Evolutionary conservation across 2,888 invertebrate species (phyloP).

Genomic region (Polydrusus pterygomalis): DNA sequence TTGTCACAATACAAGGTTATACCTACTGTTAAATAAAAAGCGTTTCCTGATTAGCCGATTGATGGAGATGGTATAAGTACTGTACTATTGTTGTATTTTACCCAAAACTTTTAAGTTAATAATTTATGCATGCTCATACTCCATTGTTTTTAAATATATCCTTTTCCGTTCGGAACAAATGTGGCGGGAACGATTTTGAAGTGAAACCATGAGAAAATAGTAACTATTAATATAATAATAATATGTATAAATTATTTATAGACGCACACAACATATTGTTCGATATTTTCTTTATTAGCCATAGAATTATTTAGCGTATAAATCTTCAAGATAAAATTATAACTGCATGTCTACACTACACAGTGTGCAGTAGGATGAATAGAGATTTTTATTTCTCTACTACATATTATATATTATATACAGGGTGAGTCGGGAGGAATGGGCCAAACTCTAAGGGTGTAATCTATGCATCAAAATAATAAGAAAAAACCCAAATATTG

Average conservation of each 20-base stretch:
- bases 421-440: no score
- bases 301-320: slow-evolving; percentile 12
- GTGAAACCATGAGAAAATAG: slow-evolving; percentile 41
- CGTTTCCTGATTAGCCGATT: background rate
- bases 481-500: no score
- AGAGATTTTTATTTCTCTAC: background rate
- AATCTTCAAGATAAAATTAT: background rate
- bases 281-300: slow-evolving; percentile 7
- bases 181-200: slow-evolving; percentile 38
- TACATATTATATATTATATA: no score
- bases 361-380: background rate
- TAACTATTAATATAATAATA: background rate
- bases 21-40: background rate
- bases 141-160: slow-evolving; percentile 30
- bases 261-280: slow-evolving; percentile 10
- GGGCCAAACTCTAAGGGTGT: no score
- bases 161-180: slow-evolving; percentile 42
- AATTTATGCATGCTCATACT: slow-evolving; percentile 14
- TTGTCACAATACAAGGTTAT: slow-evolving; percentile 33
- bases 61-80: background rate
- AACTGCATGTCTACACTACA: no score
- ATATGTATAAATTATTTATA: slow-evolving; percentile 15
- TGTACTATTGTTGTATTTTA: slow-evolving; percentile 1
- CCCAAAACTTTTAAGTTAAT: slow-evolving; percentile 9
- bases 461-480: no score